Percentiles rank a stretch among this genome's conserved stretches.
phyloP scores from a whole-genome alignment of 2,113 vertebrate genomes.

The Perca fluviatilis region DNA sequence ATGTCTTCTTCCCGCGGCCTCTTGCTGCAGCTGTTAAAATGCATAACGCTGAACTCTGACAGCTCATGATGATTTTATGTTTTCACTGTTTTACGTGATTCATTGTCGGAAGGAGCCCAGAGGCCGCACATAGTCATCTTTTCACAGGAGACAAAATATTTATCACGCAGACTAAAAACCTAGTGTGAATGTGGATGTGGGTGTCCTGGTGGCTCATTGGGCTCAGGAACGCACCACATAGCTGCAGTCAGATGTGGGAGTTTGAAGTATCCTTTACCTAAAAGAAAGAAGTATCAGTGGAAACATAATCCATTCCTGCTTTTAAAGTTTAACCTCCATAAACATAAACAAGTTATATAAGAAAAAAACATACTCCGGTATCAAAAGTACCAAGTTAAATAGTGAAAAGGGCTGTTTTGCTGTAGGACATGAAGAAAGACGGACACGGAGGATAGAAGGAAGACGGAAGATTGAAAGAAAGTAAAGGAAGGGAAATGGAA shows the following conservation, averaged over 20 bases:
- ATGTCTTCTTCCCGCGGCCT: constrained; percentile 47
- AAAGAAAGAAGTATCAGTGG: background rate
- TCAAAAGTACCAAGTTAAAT: background rate
- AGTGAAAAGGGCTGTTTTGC: background rate
- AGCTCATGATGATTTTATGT: constrained; percentile 34
- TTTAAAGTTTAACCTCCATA: background rate
- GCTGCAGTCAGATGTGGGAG: background rate
- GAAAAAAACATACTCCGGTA: background rate
- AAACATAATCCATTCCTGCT: background rate
- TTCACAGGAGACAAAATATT: constrained; percentile 56
- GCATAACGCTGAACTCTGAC: constrained; percentile 38
- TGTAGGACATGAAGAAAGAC: too few species aligned
- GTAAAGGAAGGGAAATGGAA: background rate
- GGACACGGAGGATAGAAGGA: background rate
- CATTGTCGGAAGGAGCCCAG: constrained; percentile 10
- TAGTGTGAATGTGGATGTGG: constrained; percentile 44
- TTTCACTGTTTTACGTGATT: constrained; percentile 35
- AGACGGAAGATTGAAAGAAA: background rate
- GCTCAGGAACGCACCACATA: background rate
- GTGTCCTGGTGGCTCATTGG: constrained; percentile 26
- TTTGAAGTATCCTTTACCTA: background rate
- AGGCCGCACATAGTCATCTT: constrained; percentile 25
- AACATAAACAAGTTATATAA: background rate
- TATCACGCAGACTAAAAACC: constrained; percentile 27
- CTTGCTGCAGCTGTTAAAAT: constrained; percentile 56